Conservation (phyloP, 2,113 vertebrate species). For the Microtus oregoni region DNA sequence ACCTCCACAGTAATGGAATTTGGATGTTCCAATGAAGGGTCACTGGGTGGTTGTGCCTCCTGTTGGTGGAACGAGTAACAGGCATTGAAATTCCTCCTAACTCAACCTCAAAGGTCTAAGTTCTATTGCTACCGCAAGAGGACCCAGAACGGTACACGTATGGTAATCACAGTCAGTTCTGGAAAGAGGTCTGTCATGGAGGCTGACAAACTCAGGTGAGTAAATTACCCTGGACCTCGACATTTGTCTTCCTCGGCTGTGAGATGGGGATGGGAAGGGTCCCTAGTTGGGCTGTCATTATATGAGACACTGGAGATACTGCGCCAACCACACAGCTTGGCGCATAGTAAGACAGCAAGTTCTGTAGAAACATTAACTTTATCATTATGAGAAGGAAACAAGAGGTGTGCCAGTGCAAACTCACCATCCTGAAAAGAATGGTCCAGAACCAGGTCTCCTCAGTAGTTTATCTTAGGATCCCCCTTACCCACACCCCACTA, state of each 20-base stretch:
- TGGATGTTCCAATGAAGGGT: not conserved
- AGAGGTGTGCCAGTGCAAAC: not conserved
- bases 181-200: not conserved
- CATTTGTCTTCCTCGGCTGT: not conserved
- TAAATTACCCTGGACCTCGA: not conserved
- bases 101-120: not conserved
- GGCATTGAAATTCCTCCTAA: not conserved
- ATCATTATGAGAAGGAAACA: not conserved
- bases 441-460: not conserved
- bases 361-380: not conserved
- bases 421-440: not conserved
- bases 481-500: not conserved
- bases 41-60: not conserved
- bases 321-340: not conserved
- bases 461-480: not conserved
- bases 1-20: rapidly evolving
- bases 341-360: not conserved
- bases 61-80: constrained; percentile 25
- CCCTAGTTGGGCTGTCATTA: not conserved
- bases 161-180: not conserved
- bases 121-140: not conserved
- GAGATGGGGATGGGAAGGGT: not conserved
- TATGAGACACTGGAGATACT: not conserved
- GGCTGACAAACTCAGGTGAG: not conserved
- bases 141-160: not conserved